Evolutionary conservation across 2,888 invertebrate species (phyloP).

Genomic region (Cataglyphis altisquamis): DNA sequence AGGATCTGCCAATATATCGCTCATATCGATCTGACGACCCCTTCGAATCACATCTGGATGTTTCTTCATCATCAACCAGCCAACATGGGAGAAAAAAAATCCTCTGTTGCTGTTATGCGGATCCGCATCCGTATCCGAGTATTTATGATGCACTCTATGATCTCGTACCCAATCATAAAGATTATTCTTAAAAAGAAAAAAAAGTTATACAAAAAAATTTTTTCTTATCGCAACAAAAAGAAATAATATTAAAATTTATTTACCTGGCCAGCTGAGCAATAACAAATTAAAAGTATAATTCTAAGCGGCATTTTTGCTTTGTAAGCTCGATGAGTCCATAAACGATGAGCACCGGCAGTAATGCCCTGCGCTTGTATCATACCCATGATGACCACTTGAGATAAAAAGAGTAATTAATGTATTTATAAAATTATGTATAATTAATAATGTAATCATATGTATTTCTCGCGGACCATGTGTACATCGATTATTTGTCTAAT

Average conservation of each 20-base stretch:
- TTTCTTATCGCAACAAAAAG: neutral
- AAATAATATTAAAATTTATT: conserved; percentile 61
- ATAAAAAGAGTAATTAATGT: neutral
- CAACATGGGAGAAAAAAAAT: conserved; percentile 96
- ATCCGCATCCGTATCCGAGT: conserved; percentile 92
- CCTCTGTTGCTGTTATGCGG: conserved; percentile 94
- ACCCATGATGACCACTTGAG: conserved; percentile 81
- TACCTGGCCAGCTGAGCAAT: conserved; percentile 90
- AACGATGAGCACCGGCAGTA: conserved; percentile 90
- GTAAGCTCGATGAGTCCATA: conserved; percentile 90
- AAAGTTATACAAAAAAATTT: neutral
- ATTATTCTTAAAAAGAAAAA: conserved; percentile 87
- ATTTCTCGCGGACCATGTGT: neutral
- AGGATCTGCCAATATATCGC: conserved; percentile 92
- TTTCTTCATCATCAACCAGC: conserved; percentile 96
- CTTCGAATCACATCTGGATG: conserved; percentile 93
- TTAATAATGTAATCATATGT: neutral
- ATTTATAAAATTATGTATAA: neutral
- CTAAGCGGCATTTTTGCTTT: conserved; percentile 89
- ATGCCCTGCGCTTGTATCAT: conserved; percentile 89
- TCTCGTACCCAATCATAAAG: conserved; percentile 92
- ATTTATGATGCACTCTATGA: conserved; percentile 92
- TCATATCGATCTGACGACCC: conserved; percentile 93
- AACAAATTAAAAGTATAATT: conserved; percentile 88
- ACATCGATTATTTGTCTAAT: neutral